These are phyloP conservation scores for Eonycteris spelaea DNA, from an alignment of 2,113 vertebrate genomes.

Conservation along the genomic window DNA sequence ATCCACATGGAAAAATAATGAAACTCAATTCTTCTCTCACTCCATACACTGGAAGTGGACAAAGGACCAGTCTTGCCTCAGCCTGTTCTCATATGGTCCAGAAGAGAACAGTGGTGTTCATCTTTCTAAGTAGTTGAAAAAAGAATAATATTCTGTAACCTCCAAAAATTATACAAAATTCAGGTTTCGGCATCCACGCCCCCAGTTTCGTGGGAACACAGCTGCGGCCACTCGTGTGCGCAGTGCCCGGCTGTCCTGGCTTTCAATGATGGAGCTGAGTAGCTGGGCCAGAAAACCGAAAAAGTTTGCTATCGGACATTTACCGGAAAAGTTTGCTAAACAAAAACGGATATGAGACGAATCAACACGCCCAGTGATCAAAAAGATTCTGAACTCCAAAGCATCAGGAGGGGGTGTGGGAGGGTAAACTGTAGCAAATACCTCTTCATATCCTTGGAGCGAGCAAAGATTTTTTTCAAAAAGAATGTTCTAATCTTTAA, in stretches of 20 bases:
- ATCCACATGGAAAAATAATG: neutral
- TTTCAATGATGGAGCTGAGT: no score
- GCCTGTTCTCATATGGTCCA: neutral
- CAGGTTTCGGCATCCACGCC: neutral
- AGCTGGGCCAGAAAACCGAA: neutral
- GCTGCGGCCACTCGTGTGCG: accelerated
- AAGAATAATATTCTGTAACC: neutral
- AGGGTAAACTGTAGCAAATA: neutral
- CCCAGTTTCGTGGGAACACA: neutral
- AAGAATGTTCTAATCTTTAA: neutral
- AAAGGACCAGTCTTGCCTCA: neutral
- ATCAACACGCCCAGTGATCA: neutral
- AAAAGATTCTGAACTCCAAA: neutral
- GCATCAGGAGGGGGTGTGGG: no score
- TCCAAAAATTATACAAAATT: neutral
- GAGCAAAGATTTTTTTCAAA: neutral
- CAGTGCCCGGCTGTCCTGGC: no score
- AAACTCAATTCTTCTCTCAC: neutral
- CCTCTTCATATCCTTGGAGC: neutral
- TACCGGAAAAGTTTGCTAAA: neutral
- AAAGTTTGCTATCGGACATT: neutral
- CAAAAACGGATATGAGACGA: neutral
- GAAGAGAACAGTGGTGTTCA: neutral
- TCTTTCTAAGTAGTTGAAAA: neutral
- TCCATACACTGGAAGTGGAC: neutral